These are phyloP conservation scores for Clistopyga incitator DNA, from an alignment of 2,888 invertebrate genomes.

Conservation along the genomic window DNA sequence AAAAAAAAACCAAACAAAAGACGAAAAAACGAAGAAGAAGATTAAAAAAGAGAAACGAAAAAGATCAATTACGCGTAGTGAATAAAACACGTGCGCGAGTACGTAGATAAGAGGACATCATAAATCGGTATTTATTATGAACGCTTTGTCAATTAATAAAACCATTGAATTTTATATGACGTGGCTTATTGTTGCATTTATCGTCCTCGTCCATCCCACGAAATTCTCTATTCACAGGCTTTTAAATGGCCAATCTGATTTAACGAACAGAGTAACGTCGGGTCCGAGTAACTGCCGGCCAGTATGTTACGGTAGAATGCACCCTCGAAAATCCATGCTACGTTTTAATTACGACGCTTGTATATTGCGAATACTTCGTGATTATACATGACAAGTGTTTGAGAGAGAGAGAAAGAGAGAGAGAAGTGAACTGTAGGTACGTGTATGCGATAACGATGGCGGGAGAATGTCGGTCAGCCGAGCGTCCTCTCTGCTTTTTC, in stretches of 20 bases:
- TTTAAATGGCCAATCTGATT: constrained; percentile 44
- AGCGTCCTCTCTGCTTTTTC: constrained; percentile 21
- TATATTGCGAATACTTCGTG: constrained; percentile 47
- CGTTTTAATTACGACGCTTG: constrained; percentile 56
- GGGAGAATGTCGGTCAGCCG: constrained; percentile 28
- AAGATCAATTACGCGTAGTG: constrained; percentile 60
- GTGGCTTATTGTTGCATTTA: constrained; percentile 48
- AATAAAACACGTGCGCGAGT: constrained; percentile 64
- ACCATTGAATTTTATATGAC: constrained; percentile 81
- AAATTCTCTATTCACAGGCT: neutral
- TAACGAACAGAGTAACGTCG: constrained; percentile 27
- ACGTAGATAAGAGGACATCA: constrained; percentile 72
- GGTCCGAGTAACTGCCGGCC: constrained; percentile 19
- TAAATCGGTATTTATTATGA: constrained; percentile 82
- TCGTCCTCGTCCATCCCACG: neutral
- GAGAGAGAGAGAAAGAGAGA: constrained; percentile 1
- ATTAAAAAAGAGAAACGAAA: constrained; percentile 3
- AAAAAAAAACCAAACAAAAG: constrained; percentile 66
- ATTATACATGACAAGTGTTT: constrained; percentile 52
- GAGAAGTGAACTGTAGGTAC: neutral
- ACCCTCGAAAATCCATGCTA: constrained; percentile 52
- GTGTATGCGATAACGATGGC: constrained; percentile 42
- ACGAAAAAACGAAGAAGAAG: constrained; percentile 61
- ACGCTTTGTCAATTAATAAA: constrained; percentile 84
- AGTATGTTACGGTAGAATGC: constrained; percentile 17